Conservation (phyloP, 2,888 invertebrate species). For the Malachius bipustulatus region DNA sequence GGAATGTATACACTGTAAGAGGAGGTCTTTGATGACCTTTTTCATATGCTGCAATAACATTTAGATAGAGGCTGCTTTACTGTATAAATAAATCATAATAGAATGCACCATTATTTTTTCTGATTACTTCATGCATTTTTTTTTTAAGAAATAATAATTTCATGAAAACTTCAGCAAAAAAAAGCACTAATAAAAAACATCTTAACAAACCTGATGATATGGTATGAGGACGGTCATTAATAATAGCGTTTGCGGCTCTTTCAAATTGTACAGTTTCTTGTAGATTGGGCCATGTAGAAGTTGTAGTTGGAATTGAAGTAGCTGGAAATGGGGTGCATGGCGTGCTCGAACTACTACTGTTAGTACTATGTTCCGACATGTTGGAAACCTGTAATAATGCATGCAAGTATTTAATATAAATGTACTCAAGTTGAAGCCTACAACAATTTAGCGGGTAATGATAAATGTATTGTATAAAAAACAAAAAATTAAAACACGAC, state of each 20-base stretch:
- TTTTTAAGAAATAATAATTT: neutral
- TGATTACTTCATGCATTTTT: too few relatives aligned
- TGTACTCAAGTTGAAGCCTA: neutral
- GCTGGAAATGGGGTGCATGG: slow-evolving; percentile 38
- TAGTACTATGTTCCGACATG: slow-evolving; percentile 42
- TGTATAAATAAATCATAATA: slow-evolving; percentile 1
- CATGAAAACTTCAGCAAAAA: neutral
- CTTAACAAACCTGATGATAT: slow-evolving; percentile 72
- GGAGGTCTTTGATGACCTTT: slow-evolving; percentile 75
- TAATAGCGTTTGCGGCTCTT: slow-evolving; percentile 57
- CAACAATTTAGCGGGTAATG: slow-evolving; percentile 4
- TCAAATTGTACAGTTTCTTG: slow-evolving; percentile 66
- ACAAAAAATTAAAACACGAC: slow-evolving; percentile 5
- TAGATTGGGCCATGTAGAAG: slow-evolving; percentile 68
- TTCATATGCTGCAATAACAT: slow-evolving; percentile 56
- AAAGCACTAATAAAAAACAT: too few relatives aligned
- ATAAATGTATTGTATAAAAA: slow-evolving; percentile 7
- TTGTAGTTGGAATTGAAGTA: slow-evolving; percentile 38
- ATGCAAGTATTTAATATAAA: too few relatives aligned
- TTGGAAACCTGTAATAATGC: slow-evolving; percentile 41
- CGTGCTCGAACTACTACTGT: slow-evolving; percentile 41
- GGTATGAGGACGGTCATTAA: slow-evolving; percentile 81
- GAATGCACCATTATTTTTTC: neutral
- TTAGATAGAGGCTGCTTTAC: neutral
- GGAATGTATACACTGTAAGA: slow-evolving; percentile 77